These are phyloP conservation scores for Conistra vaccinii DNA, from an alignment of 2,888 invertebrate genomes.

Conservation along the genomic window DNA sequence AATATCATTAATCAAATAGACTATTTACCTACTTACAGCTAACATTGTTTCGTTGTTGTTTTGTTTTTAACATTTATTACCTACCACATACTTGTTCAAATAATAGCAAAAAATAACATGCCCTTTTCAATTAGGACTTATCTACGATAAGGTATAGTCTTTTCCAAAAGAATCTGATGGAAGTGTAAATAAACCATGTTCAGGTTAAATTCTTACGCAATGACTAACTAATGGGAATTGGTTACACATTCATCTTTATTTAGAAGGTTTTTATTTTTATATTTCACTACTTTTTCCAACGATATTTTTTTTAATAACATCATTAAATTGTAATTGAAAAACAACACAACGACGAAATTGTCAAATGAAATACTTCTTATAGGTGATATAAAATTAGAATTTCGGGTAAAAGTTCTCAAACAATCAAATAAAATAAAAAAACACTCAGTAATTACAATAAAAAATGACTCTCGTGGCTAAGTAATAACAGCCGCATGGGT, in stretches of 20 bases:
- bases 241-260: background rate
- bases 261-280: background rate
- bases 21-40: background rate
- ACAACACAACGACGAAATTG: background rate
- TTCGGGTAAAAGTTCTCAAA: too few relatives aligned
- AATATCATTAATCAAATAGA: background rate
- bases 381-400: background rate
- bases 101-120: background rate
- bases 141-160: background rate
- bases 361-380: background rate
- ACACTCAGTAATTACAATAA: background rate
- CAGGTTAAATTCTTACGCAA: background rate
- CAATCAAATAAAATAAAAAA: background rate
- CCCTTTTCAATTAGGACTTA: background rate
- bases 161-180: background rate
- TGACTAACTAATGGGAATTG: background rate
- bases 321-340: background rate
- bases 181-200: background rate
- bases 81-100: background rate
- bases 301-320: background rate
- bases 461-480: too few relatives aligned
- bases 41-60: too few relatives aligned
- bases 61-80: background rate
- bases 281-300: background rate
- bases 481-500: too few relatives aligned